These are phyloP conservation scores for Dynastes grantii DNA, from an alignment of 2,888 invertebrate genomes.

Conservation along the genomic window DNA sequence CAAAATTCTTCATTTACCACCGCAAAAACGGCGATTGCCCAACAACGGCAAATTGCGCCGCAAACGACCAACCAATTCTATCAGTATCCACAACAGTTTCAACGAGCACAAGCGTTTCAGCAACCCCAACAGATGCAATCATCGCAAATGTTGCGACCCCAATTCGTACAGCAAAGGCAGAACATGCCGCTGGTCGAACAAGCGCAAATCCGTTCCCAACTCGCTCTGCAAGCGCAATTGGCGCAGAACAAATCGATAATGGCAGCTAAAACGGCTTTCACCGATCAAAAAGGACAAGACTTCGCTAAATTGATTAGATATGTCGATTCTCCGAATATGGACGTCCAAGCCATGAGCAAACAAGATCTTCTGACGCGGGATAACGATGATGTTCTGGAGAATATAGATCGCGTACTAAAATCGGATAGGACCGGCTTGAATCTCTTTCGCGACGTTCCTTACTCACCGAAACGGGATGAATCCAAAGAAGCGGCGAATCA, in stretches of 20 bases:
- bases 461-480: conserved; percentile 8
- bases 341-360: conserved; percentile 21
- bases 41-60: conserved; percentile 5
- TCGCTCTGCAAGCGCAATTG: background rate
- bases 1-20: background rate
- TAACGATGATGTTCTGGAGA: conserved; percentile 48
- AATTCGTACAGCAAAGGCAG: background rate
- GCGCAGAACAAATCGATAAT: background rate
- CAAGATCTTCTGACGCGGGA: conserved; percentile 48
- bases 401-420: conserved; percentile 49
- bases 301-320: conserved; percentile 44
- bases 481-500: conserved; percentile 10
- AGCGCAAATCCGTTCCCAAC: background rate
- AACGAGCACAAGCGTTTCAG: conserved; percentile 8
- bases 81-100: conserved; percentile 1
- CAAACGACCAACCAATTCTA: conserved; percentile 2
- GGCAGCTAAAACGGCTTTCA: background rate
- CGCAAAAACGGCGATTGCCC: background rate
- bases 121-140: conserved; percentile 20
- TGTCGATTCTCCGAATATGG: conserved; percentile 45
- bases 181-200: background rate
- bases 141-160: background rate
- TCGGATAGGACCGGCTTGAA: conserved; percentile 49
- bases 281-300: conserved; percentile 38
- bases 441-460: conserved; percentile 33